These are phyloP conservation scores for Lemur catta DNA, from an alignment of 2,797 vertebrate species.

Conservation along the genomic window DNA sequence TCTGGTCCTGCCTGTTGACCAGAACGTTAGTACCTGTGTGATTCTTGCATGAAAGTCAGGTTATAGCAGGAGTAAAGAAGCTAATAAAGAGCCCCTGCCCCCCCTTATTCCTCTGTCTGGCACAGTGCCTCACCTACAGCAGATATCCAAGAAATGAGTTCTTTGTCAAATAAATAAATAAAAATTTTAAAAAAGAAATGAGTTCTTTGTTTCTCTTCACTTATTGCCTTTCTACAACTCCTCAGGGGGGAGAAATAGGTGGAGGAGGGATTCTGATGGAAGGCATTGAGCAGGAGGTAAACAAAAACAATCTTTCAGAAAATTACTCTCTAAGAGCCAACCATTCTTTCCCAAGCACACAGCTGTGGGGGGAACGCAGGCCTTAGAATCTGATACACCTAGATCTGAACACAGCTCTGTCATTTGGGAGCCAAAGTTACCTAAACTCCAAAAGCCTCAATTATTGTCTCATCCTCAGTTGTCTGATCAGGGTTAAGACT, in stretches of 20 bases:
- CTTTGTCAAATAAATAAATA: neutral
- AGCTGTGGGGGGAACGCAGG: neutral
- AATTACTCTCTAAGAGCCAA: conserved; percentile 1
- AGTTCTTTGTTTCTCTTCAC: neutral
- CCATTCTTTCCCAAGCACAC: conserved; percentile 24
- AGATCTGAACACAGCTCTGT: neutral
- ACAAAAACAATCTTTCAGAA: conserved; percentile 16
- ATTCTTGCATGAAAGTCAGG: neutral
- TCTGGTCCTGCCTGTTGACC: conserved; percentile 8
- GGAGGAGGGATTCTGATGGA: neutral
- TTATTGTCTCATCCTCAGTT: neutral
- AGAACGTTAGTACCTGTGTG: neutral
- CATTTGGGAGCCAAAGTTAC: conserved; percentile 28
- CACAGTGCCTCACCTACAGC: neutral
- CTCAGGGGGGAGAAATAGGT: neutral
- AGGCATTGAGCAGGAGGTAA: conserved; percentile 2
- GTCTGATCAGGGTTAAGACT: neutral
- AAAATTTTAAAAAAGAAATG: neutral
- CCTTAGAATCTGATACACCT: neutral
- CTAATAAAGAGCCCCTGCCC: neutral
- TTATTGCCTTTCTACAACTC: neutral
- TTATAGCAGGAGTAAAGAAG: neutral
- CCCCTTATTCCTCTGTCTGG: neutral
- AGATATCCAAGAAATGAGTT: neutral
- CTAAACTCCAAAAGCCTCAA: neutral